Evolutionary conservation across 35 echinoderm and acorn worm genomes (phyloP).

Genomic region (Apostichopus japonicus): DNA sequence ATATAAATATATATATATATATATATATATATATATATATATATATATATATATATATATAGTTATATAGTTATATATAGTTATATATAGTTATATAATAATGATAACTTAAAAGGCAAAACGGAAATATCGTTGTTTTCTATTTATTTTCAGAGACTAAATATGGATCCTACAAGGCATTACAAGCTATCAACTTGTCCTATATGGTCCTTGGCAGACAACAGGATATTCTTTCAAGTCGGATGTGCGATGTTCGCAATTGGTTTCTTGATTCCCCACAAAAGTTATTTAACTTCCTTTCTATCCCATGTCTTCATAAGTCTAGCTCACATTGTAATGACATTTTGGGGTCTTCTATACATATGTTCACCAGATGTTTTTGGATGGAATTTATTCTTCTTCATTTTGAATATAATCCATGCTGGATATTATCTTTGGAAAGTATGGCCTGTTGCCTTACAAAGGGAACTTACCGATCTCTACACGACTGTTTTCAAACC

Average conservation of each 20-base stretch:
- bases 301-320: constrained; percentile 26
- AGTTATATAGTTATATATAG: not conserved
- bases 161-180: not conserved
- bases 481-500: constrained; percentile 86
- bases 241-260: constrained; percentile 53
- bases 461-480: constrained; percentile 77
- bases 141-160: not conserved
- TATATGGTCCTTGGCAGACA: not conserved
- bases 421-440: constrained; percentile 61
- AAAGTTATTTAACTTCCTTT: not conserved
- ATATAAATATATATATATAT: constrained; percentile 10
- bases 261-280: constrained; percentile 53
- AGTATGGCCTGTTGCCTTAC: constrained; percentile 73
- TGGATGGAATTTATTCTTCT: constrained; percentile 78
- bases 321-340: constrained; percentile 30
- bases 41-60: constrained; percentile 37
- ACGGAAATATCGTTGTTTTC: too few relatives aligned
- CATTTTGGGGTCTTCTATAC: constrained; percentile 74
- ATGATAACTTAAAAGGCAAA: too few relatives aligned
- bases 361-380: constrained; percentile 84
- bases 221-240: constrained; percentile 33
- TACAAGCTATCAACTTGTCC: constrained; percentile 39
- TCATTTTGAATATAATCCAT: constrained; percentile 67
- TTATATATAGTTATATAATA: too few relatives aligned
- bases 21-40: constrained; percentile 36